phyloP scores from a whole-genome alignment of 2,113 vertebrate genomes.

The Mus pahari region DNA sequence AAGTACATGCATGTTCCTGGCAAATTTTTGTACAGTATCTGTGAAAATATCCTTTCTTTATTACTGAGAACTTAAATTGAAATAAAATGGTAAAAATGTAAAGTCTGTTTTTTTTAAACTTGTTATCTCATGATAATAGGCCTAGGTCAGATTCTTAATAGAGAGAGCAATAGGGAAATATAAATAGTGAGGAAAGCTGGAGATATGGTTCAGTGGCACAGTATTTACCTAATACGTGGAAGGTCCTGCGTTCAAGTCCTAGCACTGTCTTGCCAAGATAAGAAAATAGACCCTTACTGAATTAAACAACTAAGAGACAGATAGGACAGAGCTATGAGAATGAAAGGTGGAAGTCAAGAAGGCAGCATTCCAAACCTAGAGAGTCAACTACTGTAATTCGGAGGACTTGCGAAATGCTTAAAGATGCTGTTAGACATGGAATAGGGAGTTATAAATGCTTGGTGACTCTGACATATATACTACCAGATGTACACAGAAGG shows the following conservation, averaged over 20 bases:
- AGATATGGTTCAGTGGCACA: neutral
- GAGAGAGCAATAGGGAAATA: neutral
- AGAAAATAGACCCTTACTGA: neutral
- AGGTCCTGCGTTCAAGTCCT: neutral
- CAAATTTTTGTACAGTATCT: neutral
- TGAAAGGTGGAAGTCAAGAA: neutral
- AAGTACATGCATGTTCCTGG: neutral
- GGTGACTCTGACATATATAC: neutral
- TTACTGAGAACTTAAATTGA: conserved; percentile 47
- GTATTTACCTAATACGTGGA: neutral
- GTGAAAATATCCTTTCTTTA: neutral
- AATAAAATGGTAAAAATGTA: conserved; percentile 29
- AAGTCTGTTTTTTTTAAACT: conserved; percentile 15
- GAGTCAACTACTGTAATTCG: neutral
- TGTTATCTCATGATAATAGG: neutral
- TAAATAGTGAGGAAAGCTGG: neutral
- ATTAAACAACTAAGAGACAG: neutral
- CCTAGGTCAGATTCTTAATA: neutral
- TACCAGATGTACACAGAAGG: neutral
- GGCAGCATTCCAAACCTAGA: neutral
- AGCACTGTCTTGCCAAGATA: neutral
- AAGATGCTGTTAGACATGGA: neutral
- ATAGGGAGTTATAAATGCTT: neutral
- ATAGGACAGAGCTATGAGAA: neutral
- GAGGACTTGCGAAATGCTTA: neutral